These are phyloP conservation scores for Leuctra nigra DNA, from an alignment of 2,888 invertebrate genomes.

Conservation along the genomic window DNA sequence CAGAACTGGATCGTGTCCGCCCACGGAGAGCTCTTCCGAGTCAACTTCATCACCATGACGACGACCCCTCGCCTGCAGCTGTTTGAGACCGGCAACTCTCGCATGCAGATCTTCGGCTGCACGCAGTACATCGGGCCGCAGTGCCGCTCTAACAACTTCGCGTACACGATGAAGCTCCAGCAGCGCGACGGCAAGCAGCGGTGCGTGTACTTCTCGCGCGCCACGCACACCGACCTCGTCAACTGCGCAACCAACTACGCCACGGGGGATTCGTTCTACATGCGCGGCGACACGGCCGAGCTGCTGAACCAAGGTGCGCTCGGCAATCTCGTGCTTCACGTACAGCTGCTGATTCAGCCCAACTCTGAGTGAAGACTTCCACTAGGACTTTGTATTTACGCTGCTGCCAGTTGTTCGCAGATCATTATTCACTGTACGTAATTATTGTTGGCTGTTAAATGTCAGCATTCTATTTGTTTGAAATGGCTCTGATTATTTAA, in stretches of 20 bases:
- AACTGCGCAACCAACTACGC: slow-evolving; percentile 18
- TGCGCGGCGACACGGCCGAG: slow-evolving; percentile 22
- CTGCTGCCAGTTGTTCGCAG: too few relatives aligned
- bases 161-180: slow-evolving; percentile 14
- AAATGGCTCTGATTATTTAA: too few relatives aligned
- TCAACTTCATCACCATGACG: slow-evolving; percentile 21
- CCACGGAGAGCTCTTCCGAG: slow-evolving; percentile 24
- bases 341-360: neutral
- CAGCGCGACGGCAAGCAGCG: slow-evolving; percentile 5
- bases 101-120: slow-evolving; percentile 22
- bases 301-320: slow-evolving; percentile 2
- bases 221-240: slow-evolving; percentile 16
- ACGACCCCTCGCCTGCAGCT: neutral
- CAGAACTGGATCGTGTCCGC: slow-evolving; percentile 24
- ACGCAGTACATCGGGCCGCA: slow-evolving; percentile 23
- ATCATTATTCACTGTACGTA: too few relatives aligned
- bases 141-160: neutral
- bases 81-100: neutral
- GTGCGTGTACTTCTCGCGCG: slow-evolving; percentile 3
- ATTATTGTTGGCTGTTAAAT: too few relatives aligned
- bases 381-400: too few relatives aligned
- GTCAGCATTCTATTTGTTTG: too few relatives aligned
- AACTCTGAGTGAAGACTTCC: neutral
- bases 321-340: neutral
- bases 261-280: slow-evolving; percentile 19